Evolutionary conservation across 2,797 vertebrate species (phyloP), one percentile per base, ranked within the genome.

Genomic region (Brachyalestes nurse): DNA sequence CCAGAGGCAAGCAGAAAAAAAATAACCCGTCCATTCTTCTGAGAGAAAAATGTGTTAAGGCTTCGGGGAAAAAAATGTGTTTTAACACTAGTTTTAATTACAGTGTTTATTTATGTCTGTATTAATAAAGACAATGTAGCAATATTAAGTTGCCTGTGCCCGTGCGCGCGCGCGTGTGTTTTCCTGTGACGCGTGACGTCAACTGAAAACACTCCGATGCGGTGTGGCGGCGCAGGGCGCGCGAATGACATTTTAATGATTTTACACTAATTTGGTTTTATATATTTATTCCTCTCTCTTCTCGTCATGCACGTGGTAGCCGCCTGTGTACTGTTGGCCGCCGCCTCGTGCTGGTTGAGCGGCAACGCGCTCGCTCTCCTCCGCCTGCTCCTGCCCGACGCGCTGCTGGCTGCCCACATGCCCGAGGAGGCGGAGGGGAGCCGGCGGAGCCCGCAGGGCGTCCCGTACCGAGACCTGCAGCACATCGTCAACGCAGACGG

Each of bases 401-500:
- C 78, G 78, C 38, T 84, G n/a, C 69, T 83, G 74, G 77, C 70
- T 51, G 64, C 71, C 49, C 49, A 81, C 84, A 99, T 98, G 97
- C 97, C 96, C 38, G 97, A 97, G 92, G 94, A 95, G 88, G 94
- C 93, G 91, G 94, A 93, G 0, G 92, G 95, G 78, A 92, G 94
- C 88, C 89, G 16, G 16, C 28, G 88, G 83, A 97, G 93, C 85
- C 97, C 96, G 73, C 96, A 96, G 89, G 96, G 93, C 77, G 89
- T 96, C 83, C 94, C 94, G 0, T 96, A 96, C 91, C 88, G 88
- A 87, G 95, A 97, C 80, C 92, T 96, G 81, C 94, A 87, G 85
- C 96, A 97, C 91, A 92, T 98, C 86, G 72, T 98, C 91, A 99
- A 98, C 80, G 95, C 93, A 40, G 97, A 99, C 1, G 97, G 96